Evolutionary conservation across 2,888 invertebrate genomes (phyloP).

Genomic region (Periphyllus acericola): DNA sequence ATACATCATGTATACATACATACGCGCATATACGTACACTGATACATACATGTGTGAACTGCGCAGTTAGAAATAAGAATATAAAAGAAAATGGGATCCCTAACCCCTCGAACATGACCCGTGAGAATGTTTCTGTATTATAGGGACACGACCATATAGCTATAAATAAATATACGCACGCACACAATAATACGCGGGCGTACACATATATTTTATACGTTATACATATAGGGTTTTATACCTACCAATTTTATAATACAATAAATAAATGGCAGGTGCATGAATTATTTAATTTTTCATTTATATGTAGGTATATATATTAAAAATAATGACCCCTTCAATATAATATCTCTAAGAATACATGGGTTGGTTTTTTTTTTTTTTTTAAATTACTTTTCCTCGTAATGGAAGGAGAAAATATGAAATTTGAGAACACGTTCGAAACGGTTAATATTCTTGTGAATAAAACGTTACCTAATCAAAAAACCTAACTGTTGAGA

Average conservation of each 20-base stretch:
- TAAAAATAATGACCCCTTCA: background rate
- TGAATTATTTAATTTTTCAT: background rate
- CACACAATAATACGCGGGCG: background rate
- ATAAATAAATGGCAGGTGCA: background rate
- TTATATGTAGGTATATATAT: background rate
- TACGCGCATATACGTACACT: background rate
- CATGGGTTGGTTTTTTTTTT: no score
- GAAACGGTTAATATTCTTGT: no score
- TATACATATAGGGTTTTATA: background rate
- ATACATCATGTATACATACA: no score
- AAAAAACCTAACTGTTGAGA: no score
- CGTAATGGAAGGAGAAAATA: no score
- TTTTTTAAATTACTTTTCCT: no score
- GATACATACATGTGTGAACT: background rate
- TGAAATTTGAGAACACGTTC: no score
- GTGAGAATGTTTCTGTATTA: background rate
- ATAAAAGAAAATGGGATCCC: background rate
- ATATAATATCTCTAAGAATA: background rate
- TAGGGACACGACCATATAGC: background rate
- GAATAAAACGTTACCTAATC: no score
- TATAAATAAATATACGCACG: no score
- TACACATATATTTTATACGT: background rate
- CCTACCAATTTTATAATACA: background rate
- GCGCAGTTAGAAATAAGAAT: conserved; percentile 7
- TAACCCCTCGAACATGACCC: background rate